Percentiles rank a stretch among this genome's conserved stretches.
Evolutionary conservation across 2,113 vertebrate genomes (phyloP).

Genomic region (Indri indri): DNA sequence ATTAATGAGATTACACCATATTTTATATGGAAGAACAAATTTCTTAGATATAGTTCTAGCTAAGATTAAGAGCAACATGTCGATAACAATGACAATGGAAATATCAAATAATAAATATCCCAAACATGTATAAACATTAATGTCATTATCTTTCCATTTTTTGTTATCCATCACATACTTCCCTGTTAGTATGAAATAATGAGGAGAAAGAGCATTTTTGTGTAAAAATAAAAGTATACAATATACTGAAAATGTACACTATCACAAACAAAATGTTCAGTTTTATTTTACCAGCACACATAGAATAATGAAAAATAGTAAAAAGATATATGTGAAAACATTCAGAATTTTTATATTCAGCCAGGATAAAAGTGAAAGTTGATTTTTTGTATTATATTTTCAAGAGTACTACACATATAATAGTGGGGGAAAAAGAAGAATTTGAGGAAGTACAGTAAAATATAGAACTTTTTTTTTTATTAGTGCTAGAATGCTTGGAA

Average conservation of each 20-base stretch:
- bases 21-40: not conserved
- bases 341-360: slow-evolving; percentile 56
- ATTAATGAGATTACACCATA: not conserved
- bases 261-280: not conserved
- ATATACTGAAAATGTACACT: not conserved
- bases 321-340: slow-evolving; percentile 55
- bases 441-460: slow-evolving; percentile 63
- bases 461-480: slow-evolving; percentile 58
- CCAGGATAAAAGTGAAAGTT: not conserved
- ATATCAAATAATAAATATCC: not conserved
- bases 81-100: not conserved
- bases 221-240: not conserved
- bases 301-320: slow-evolving; percentile 16
- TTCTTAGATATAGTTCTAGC: not conserved
- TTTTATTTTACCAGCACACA: slow-evolving; percentile 32
- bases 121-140: not conserved
- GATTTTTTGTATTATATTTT: slow-evolving; percentile 57
- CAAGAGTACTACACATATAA: slow-evolving; percentile 50
- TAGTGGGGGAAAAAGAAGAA: slow-evolving; percentile 26
- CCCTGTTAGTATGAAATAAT: not conserved
- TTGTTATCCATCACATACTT: not conserved
- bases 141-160: not conserved
- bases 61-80: not conserved
- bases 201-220: not conserved
- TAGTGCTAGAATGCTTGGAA: slow-evolving; percentile 49